Percentiles rank a stretch among this genome's conserved stretches.
phyloP scores from a whole-genome alignment of 2,888 invertebrate genomes.

The Cremastobaeus sp. region DNA sequence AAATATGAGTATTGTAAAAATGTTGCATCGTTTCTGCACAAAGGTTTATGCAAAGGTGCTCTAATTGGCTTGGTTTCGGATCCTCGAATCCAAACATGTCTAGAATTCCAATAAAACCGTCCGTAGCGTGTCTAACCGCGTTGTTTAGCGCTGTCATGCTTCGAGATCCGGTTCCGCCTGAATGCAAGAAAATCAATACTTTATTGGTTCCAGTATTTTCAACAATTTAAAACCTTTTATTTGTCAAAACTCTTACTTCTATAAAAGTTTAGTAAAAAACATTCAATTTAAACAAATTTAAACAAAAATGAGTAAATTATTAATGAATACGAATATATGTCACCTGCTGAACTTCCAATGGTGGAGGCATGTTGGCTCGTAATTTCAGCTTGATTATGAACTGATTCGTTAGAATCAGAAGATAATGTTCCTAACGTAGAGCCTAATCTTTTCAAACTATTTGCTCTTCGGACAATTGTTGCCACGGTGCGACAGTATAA shows the following conservation, averaged over 20 bases:
- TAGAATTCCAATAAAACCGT: constrained; percentile 96
- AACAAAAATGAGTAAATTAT: not conserved
- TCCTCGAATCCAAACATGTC: constrained; percentile 99
- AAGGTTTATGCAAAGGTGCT: constrained; percentile 95
- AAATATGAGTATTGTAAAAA: constrained; percentile 97
- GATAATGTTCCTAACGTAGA: constrained; percentile 90
- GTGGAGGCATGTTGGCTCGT: constrained; percentile 92
- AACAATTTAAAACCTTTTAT: too few relatives aligned
- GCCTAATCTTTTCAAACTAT: constrained; percentile 91
- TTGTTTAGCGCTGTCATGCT: constrained; percentile 95
- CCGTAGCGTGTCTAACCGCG: constrained; percentile 94
- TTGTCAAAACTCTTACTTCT: too few relatives aligned
- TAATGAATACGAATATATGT: constrained; percentile 38
- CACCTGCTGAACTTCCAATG: constrained; percentile 81
- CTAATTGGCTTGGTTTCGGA: constrained; percentile 92
- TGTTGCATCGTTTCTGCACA: constrained; percentile 99
- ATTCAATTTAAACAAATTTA: not conserved
- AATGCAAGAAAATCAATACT: not conserved
- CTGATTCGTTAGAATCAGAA: constrained; percentile 94
- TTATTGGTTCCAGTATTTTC: too few relatives aligned
- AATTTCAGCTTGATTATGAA: constrained; percentile 91
- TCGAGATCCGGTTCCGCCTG: constrained; percentile 85
- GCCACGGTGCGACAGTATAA: constrained; percentile 96
- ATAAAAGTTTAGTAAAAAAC: too few relatives aligned
- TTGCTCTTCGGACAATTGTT: constrained; percentile 94